These are phyloP conservation scores for Pemphredon lugubris DNA, from an alignment of 2,888 invertebrate species.

Conservation along the genomic window DNA sequence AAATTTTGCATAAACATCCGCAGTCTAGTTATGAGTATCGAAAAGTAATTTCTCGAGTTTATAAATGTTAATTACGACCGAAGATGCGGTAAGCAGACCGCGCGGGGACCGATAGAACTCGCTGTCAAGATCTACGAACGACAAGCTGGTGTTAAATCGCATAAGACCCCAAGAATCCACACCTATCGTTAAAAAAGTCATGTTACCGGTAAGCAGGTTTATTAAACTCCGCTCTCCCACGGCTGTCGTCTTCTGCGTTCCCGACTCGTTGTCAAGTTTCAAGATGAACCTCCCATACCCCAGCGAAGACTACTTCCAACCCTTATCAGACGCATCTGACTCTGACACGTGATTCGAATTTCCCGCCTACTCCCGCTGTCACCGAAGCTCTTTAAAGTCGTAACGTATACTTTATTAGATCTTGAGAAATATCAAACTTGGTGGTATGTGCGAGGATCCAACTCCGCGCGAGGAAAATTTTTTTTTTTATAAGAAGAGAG, in stretches of 20 bases:
- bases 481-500: no score
- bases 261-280: constrained; percentile 46
- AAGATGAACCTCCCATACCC: constrained; percentile 44
- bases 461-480: no score
- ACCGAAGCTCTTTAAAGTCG: constrained; percentile 51
- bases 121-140: no score
- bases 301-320: constrained; percentile 54
- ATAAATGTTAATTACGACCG: no score
- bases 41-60: no score
- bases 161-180: no score
- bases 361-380: constrained; percentile 34
- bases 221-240: constrained; percentile 20
- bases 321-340: constrained; percentile 62
- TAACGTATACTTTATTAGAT: constrained; percentile 44
- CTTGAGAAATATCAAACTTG: constrained; percentile 28
- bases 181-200: no score
- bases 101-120: no score
- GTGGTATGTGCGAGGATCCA: not conserved
- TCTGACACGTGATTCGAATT: constrained; percentile 64
- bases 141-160: no score
- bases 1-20: no score
- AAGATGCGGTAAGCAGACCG: no score
- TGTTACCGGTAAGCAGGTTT: constrained; percentile 21
- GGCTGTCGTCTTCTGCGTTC: constrained; percentile 23
- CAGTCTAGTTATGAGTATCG: no score